Conservation (phyloP, 2,888 invertebrate species). For the Iselma pallidipennis region DNA sequence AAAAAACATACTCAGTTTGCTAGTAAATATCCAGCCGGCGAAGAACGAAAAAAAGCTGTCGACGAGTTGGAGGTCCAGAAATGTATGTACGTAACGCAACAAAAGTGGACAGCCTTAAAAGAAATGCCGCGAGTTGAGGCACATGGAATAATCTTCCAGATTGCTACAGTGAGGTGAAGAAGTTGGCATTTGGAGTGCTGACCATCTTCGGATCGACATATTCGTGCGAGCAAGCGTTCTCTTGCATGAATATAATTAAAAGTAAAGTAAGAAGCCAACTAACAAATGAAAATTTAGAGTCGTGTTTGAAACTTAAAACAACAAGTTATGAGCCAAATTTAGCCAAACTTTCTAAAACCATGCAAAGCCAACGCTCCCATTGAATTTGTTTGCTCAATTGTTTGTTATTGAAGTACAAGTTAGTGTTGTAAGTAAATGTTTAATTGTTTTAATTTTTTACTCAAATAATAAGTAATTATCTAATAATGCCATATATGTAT, state of each 20-base stretch:
- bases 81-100: not conserved
- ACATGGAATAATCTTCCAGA: constrained; percentile 44
- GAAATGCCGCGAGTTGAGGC: constrained; percentile 30
- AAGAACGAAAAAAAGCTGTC: too few species aligned
- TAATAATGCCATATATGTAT: too few species aligned
- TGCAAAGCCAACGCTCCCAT: constrained; percentile 9
- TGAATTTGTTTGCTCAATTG: constrained; percentile 10
- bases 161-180: constrained; percentile 40
- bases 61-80: constrained; percentile 37
- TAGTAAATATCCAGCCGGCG: too few species aligned
- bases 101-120: constrained; percentile 30
- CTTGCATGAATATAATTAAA: constrained; percentile 34
- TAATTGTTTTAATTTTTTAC: constrained; percentile 3
- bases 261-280: constrained; percentile 29
- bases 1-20: too few species aligned
- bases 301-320: constrained; percentile 24
- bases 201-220: constrained; percentile 26
- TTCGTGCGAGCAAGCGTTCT: constrained; percentile 22
- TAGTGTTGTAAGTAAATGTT: constrained; percentile 5
- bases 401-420: constrained; percentile 6
- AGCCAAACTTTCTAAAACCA: constrained; percentile 19
- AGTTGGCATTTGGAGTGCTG: constrained; percentile 40
- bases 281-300: constrained; percentile 29
- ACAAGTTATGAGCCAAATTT: constrained; percentile 20
- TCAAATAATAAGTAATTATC: constrained; percentile 5